These are phyloP conservation scores for Chromobotia macracanthus DNA, from an alignment of 2,797 vertebrate species.

Conservation along the genomic window DNA sequence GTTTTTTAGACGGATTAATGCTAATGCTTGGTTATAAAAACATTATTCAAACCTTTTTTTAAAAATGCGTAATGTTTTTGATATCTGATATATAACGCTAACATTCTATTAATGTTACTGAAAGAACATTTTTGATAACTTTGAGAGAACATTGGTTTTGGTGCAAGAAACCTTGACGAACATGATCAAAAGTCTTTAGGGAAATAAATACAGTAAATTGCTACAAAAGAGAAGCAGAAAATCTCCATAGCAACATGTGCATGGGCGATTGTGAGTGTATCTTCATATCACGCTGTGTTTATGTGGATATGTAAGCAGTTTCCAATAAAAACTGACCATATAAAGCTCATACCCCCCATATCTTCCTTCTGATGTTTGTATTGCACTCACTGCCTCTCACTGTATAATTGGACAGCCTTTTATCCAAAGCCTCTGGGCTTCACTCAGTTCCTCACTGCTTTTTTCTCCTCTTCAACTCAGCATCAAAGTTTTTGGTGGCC, in stretches of 20 bases:
- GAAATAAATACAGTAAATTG: neutral
- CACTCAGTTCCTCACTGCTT: neutral
- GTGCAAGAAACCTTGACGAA: conserved; percentile 8
- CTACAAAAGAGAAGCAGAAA: neutral
- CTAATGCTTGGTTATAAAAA: neutral
- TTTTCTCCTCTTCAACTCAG: conserved; percentile 18
- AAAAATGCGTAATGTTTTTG: no score
- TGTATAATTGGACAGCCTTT: conserved; percentile 24
- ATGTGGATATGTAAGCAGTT: conserved; percentile 9
- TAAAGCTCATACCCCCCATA: neutral
- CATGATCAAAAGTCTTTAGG: conserved; percentile 4
- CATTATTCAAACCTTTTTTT: no score
- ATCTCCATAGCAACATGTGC: neutral
- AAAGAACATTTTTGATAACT: no score
- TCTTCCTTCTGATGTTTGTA: neutral
- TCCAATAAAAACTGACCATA: conserved; percentile 27
- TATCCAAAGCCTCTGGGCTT: conserved; percentile 6
- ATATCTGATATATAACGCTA: no score
- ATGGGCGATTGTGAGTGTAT: conserved; percentile 30
- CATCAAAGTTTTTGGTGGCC: neutral
- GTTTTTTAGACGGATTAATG: no score
- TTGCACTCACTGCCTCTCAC: neutral
- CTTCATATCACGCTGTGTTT: conserved; percentile 15
- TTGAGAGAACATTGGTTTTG: neutral
- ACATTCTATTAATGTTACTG: no score